Conservation (phyloP, 2,888 invertebrate genomes). For the Pasiphila rectangulata region DNA sequence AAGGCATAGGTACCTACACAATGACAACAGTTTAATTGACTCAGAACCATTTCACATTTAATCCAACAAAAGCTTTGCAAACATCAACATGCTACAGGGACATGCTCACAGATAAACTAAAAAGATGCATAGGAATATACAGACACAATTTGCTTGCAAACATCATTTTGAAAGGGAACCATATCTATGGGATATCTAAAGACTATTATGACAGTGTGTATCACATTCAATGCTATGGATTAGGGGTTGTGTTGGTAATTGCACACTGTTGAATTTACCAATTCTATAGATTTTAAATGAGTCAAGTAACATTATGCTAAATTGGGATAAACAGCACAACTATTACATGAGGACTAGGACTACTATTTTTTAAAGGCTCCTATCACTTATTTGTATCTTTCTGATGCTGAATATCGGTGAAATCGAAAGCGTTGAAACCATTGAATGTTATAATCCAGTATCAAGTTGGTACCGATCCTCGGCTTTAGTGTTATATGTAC, state of each 20-base stretch:
- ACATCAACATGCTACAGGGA: slow-evolving; percentile 31
- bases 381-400: no score
- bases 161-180: background rate
- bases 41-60: slow-evolving; percentile 29
- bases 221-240: background rate
- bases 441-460: no score
- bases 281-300: no score
- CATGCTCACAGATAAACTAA: slow-evolving; percentile 23
- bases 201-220: background rate
- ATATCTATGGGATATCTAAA: background rate
- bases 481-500: no score
- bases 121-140: slow-evolving; percentile 1
- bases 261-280: slow-evolving; percentile 7
- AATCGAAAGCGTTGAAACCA: no score
- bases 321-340: no score
- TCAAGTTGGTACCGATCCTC: no score
- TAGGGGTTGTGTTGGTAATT: background rate
- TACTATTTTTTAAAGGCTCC: no score
- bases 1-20: no score
- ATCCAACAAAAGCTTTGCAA: slow-evolving; percentile 21
- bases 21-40: slow-evolving; percentile 13
- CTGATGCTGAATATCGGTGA: no score
- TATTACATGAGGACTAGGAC: no score
- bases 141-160: slow-evolving; percentile 6
- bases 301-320: no score